Conservation (phyloP, 2,888 invertebrate species). For the Litoditis marina region DNA sequence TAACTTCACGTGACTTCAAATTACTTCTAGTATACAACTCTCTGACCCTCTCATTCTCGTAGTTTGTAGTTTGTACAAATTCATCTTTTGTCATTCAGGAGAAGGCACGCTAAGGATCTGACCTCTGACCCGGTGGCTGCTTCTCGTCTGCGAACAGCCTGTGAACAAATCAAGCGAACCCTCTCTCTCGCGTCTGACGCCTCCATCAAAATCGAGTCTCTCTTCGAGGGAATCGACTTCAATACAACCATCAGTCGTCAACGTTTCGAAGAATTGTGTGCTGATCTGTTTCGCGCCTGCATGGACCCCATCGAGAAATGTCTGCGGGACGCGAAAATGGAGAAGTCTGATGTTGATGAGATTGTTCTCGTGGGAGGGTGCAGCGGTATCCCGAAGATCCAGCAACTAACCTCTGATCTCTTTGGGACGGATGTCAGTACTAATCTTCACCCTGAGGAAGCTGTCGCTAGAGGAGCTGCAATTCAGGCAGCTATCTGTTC, state of each 20-base stretch:
- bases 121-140: constrained; percentile 82
- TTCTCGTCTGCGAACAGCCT: constrained; percentile 83
- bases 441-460: constrained; percentile 91
- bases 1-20: too few species aligned
- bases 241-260: constrained; percentile 93
- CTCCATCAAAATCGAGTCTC: constrained; percentile 84
- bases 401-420: constrained; percentile 80
- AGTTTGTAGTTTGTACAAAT: too few species aligned
- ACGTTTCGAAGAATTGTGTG: constrained; percentile 92
- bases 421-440: constrained; percentile 95
- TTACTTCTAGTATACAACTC: too few species aligned
- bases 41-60: too few species aligned
- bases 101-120: constrained; percentile 77
- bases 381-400: constrained; percentile 94
- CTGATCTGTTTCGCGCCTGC: constrained; percentile 89
- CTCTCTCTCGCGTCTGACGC: constrained; percentile 66
- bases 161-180: constrained; percentile 71
- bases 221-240: constrained; percentile 92
- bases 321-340: constrained; percentile 69
- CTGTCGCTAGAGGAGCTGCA: constrained; percentile 86
- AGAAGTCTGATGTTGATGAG: constrained; percentile 64
- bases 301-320: constrained; percentile 95
- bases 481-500: constrained; percentile 68
- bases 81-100: too few species aligned
- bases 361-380: constrained; percentile 81